Conservation (phyloP, 2,888 invertebrate genomes). For the Phyto melanocephala region DNA sequence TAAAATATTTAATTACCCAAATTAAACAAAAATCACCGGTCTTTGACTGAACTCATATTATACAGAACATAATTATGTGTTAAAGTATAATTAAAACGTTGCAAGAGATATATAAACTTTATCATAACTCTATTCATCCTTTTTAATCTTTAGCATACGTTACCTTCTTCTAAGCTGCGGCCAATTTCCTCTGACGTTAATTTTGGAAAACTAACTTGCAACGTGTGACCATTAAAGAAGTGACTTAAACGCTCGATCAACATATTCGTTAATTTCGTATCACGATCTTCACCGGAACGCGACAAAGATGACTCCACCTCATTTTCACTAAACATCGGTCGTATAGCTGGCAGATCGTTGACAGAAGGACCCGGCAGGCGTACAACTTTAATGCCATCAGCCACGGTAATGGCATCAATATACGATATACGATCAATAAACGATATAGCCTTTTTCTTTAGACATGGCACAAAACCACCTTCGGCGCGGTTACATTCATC, state of each 20-base stretch:
- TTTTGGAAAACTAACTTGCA: constrained; percentile 88
- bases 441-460: constrained; percentile 89
- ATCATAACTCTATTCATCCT: background rate
- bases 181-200: constrained; percentile 84
- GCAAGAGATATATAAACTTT: background rate
- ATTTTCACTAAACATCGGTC: constrained; percentile 81
- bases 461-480: constrained; percentile 84
- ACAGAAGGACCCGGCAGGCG: constrained; percentile 79
- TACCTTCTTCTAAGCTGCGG: constrained; percentile 88
- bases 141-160: background rate
- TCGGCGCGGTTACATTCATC: constrained; percentile 87
- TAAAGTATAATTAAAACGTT: too few relatives aligned
- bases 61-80: too few relatives aligned
- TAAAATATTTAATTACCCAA: too few relatives aligned
- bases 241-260: constrained; percentile 85
- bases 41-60: too few relatives aligned
- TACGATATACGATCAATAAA: constrained; percentile 88
- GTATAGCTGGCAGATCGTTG: constrained; percentile 70
- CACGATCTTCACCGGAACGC: constrained; percentile 83
- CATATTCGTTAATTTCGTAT: constrained; percentile 84
- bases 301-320: constrained; percentile 84
- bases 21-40: too few relatives aligned
- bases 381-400: constrained; percentile 85
- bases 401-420: constrained; percentile 83
- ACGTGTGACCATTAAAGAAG: constrained; percentile 86